These are phyloP conservation scores for Drosophila albomicans DNA, from an alignment of 1,140 invertebrate genomes.

Conservation along the genomic window DNA sequence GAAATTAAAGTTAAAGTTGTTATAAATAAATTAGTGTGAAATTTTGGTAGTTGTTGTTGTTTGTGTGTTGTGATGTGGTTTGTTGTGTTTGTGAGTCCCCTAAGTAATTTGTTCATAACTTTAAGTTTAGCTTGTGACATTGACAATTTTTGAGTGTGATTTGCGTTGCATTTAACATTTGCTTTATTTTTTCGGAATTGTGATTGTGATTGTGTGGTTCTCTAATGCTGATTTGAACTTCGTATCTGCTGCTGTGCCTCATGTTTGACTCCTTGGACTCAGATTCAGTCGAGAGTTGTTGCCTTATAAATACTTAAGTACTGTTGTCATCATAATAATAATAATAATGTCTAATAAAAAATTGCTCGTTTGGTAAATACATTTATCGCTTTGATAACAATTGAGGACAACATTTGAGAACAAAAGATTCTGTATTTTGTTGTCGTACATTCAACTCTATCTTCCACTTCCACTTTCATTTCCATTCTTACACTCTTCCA, in stretches of 20 bases:
- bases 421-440: slow-evolving; percentile 78
- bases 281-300: slow-evolving; percentile 31
- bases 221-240: slow-evolving; percentile 62
- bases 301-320: slow-evolving; percentile 33
- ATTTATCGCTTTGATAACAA: slow-evolving; percentile 66
- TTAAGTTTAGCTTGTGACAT: slow-evolving; percentile 23
- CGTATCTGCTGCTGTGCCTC: slow-evolving; percentile 35
- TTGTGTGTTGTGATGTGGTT: not conserved
- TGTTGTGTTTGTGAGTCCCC: slow-evolving; percentile 13
- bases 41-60: not conserved
- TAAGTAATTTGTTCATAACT: slow-evolving; percentile 29
- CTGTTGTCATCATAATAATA: not conserved
- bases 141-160: slow-evolving; percentile 16
- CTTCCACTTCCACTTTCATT: not conserved
- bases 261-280: slow-evolving; percentile 35
- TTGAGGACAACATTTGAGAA: slow-evolving; percentile 81
- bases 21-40: slow-evolving; percentile 19
- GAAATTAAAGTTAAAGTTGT: slow-evolving; percentile 1
- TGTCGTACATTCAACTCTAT: slow-evolving; percentile 49
- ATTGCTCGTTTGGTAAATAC: slow-evolving; percentile 58
- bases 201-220: slow-evolving; percentile 42
- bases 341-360: slow-evolving; percentile 49
- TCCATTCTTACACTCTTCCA: slow-evolving; percentile 1
- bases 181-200: slow-evolving; percentile 16
- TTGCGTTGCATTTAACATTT: slow-evolving; percentile 64